A percentile compares a stretch with the other conserved stretches of the same genome.
These are phyloP conservation scores for Picathartes gymnocephalus DNA, from an alignment of 2,113 vertebrate species.

Conservation along the genomic window DNA sequence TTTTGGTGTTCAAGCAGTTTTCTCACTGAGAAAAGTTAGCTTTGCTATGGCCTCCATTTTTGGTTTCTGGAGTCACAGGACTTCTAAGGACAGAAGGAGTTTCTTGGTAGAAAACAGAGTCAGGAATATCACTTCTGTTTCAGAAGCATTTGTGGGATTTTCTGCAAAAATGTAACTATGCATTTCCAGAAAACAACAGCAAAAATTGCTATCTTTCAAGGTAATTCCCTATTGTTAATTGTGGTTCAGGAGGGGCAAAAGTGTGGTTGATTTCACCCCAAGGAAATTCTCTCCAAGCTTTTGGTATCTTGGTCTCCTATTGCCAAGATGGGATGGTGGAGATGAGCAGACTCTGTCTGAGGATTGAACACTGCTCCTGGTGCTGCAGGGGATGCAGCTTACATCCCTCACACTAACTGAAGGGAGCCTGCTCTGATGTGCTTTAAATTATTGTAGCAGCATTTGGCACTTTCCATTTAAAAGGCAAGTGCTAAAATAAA, in stretches of 20 bases:
- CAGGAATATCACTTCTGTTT: background rate
- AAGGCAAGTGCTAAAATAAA: constrained; percentile 30
- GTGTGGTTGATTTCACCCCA: background rate
- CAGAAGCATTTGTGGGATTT: background rate
- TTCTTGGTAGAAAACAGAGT: background rate
- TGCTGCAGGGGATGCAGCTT: background rate
- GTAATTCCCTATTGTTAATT: background rate
- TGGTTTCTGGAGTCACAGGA: background rate
- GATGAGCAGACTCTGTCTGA: rapidly evolving
- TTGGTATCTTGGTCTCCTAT: background rate
- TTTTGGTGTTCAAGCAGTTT: constrained; percentile 17
- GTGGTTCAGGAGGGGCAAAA: background rate
- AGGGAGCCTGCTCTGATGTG: background rate
- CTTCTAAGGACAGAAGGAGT: background rate
- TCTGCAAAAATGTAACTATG: background rate
- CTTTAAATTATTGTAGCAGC: background rate
- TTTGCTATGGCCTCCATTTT: background rate
- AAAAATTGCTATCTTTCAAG: background rate
- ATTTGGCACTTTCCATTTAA: constrained; percentile 20
- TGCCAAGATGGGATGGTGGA: background rate
- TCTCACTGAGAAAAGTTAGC: background rate
- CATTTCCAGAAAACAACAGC: background rate
- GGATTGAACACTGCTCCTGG: rapidly evolving
- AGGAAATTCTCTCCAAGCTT: background rate
- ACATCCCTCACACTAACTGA: background rate